These are phyloP conservation scores for Alouatta palliata DNA, from an alignment of 2,113 vertebrate species.

Conservation along the genomic window DNA sequence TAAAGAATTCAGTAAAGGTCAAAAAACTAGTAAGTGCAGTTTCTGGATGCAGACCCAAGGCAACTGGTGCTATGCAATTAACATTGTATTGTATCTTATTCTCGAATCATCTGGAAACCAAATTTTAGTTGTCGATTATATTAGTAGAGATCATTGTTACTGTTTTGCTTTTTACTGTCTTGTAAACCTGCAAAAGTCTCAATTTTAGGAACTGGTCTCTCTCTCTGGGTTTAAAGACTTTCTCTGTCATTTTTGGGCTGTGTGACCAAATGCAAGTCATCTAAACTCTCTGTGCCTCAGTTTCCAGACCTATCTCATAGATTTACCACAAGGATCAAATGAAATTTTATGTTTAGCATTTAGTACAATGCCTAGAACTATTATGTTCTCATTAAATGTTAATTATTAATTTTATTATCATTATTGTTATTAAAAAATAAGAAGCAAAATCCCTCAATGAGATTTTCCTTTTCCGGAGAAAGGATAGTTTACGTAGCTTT, in stretches of 20 bases:
- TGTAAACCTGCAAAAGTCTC: neutral
- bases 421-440: neutral
- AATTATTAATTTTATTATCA: neutral
- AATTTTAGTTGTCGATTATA: neutral
- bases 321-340: neutral
- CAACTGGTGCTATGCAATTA: neutral
- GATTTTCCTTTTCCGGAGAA: neutral
- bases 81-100: neutral
- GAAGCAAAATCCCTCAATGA: neutral
- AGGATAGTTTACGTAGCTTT: no score
- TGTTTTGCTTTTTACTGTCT: neutral
- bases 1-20: slow-evolving; percentile 1
- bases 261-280: neutral
- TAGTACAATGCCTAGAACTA: neutral
- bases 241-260: neutral
- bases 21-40: slow-evolving; percentile 11
- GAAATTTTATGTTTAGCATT: neutral
- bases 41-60: neutral
- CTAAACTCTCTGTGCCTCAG: neutral
- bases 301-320: neutral
- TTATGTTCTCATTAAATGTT: neutral
- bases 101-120: neutral
- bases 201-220: neutral
- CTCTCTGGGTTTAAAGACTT: neutral
- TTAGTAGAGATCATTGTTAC: neutral